Evolutionary conservation across 1,140 invertebrate species (phyloP), one percentile per base, ranked within the genome.

Genomic region (Anthonomus grandis): DNA sequence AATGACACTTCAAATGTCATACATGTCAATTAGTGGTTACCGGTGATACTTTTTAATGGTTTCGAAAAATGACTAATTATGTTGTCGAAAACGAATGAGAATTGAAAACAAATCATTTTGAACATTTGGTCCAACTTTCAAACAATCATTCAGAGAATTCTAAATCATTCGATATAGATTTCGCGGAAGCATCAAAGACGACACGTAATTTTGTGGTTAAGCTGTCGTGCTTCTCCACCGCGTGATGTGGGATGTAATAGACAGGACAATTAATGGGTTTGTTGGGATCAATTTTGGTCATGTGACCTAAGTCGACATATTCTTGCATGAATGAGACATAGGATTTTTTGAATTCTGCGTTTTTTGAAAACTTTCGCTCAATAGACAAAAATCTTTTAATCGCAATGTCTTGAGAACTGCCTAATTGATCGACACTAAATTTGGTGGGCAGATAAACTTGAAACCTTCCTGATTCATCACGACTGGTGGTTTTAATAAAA

Each of bases 281-380:
- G n/a, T n/a, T n/a, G n/a, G 9, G 34, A 38, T 23, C 24, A 21
- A 38, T 34, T 24, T 47, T 19, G 34, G 48, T 58, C 69, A 75
- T 73, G 50, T 75, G 74, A 25, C 67, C 68, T 4, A 76, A 31
- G 0, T 55, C 13, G 18, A 68, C 34, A 54, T 75, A 76, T 52
- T 76, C 73, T 4, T 56, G n/a, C 60, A 77, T 70, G 45, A 72
- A 74, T 25, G 64, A 13, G 0, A 39, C 24, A 48, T 75, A 76
- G 18, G 57, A 31, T 9, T 59, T 9, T 42, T 62, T 60, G 19
- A 74, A 60, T 3, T 42, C 41, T 9, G 58, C 19, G 13, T 68
- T 38, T 25, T 52, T 57, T 0, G 17, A 0, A 70, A 53, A 24
- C 46, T 22, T 8, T n/a, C 25, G 47, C 37, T 66, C 60, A 0